phyloP scores from a whole-genome alignment of 2,888 invertebrate genomes.

The Anodontia alba region DNA sequence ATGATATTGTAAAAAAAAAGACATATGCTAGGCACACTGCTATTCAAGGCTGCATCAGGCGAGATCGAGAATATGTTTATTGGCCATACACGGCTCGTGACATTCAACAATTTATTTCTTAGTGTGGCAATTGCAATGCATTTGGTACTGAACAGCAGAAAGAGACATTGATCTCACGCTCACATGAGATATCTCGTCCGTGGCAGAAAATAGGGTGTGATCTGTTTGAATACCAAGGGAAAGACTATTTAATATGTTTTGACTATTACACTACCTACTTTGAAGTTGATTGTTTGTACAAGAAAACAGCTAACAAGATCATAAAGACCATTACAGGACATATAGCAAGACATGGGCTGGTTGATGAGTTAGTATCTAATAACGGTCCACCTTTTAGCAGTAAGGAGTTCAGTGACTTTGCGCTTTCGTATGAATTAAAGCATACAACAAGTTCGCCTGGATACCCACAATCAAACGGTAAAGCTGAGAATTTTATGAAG shows the following conservation, averaged over 20 bases:
- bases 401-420: no score
- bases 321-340: no score
- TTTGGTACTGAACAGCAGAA: conserved; percentile 7
- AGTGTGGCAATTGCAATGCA: neutral
- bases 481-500: neutral
- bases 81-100: conserved; percentile 10
- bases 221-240: neutral
- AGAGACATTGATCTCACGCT: conserved; percentile 1
- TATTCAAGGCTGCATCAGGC: conserved; percentile 31
- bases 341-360: no score
- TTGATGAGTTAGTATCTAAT: no score
- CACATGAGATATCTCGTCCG: conserved; percentile 1
- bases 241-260: neutral
- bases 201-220: neutral
- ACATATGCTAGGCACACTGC: conserved; percentile 40
- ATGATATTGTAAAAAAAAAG: conserved; percentile 33
- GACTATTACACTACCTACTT: neutral
- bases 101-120: neutral
- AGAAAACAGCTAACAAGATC: no score
- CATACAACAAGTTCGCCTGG: neutral
- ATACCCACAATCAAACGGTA: neutral
- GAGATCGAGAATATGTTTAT: conserved; percentile 36
- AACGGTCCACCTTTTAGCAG: no score
- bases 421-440: neutral
- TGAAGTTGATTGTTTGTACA: neutral